phyloP scores from a whole-genome alignment of 1,140 invertebrate species.

The Cydia strobilella region DNA sequence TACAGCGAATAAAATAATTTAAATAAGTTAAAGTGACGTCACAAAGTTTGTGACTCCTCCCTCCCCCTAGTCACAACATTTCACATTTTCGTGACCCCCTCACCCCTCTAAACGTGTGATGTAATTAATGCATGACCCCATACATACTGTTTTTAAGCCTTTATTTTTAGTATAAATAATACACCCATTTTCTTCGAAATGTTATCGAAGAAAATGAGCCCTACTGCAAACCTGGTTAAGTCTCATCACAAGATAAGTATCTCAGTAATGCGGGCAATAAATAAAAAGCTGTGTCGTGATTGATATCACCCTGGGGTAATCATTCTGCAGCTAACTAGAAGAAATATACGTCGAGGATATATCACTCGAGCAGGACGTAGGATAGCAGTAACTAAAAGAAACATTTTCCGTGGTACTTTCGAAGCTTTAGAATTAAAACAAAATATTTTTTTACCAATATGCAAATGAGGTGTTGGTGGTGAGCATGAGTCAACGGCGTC shows the following conservation, averaged over 20 bases:
- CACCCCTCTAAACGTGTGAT: too few relatives aligned
- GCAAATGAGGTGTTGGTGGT: too few relatives aligned
- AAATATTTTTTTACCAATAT: too few relatives aligned
- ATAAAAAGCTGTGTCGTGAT: slow-evolving; percentile 44
- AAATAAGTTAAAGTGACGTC: too few relatives aligned
- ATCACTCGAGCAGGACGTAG: not conserved
- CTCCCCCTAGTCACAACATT: too few relatives aligned
- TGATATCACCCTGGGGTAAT: slow-evolving; percentile 47
- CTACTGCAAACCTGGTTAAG: slow-evolving; percentile 42
- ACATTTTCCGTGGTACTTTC: not conserved
- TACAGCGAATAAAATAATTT: too few relatives aligned
- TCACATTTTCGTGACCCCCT: too few relatives aligned
- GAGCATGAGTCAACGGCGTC: too few relatives aligned
- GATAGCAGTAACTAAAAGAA: slow-evolving; percentile 13
- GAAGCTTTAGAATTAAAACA: too few relatives aligned
- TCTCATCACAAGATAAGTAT: slow-evolving; percentile 35
- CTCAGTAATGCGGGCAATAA: slow-evolving; percentile 37
- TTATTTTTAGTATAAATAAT: not conserved
- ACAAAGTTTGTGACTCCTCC: too few relatives aligned
- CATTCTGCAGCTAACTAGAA: slow-evolving; percentile 39
- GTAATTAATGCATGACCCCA: too few relatives aligned
- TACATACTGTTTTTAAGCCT: not conserved
- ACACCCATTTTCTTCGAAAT: not conserved
- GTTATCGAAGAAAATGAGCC: slow-evolving; percentile 20
- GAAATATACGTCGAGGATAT: slow-evolving; percentile 30